Percentiles rank a stretch among this genome's conserved stretches.
phyloP scores from a whole-genome alignment of 2,113 vertebrate genomes.

The Pontoporia blainvillei region DNA sequence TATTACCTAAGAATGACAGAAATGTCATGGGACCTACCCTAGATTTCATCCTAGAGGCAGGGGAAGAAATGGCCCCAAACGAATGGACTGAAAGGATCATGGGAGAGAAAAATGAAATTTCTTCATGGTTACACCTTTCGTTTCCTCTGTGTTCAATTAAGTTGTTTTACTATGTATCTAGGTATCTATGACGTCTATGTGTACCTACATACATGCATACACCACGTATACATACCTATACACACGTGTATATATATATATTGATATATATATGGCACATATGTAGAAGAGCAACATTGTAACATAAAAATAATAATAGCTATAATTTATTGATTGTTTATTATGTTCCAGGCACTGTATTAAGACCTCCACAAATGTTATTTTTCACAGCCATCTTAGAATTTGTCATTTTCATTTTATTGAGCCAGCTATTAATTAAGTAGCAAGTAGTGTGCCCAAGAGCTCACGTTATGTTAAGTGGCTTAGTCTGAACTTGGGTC shows the following conservation, averaged over 20 bases:
- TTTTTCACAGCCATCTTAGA: not conserved
- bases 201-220: not conserved
- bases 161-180: not conserved
- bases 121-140: not conserved
- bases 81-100: not conserved
- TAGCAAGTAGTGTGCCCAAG: not conserved
- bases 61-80: not conserved
- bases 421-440: not conserved
- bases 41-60: not conserved
- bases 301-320: not conserved
- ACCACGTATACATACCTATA: not conserved
- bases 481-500: not conserved
- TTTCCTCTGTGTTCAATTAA: not conserved
- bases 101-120: not conserved
- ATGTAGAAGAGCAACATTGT: not conserved
- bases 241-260: accelerated
- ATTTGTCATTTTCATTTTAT: constrained; percentile 10
- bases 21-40: not conserved
- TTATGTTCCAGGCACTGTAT: not conserved
- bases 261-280: not conserved
- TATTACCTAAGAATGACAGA: not conserved
- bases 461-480: constrained; percentile 18
- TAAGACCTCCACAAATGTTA: not conserved
- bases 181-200: not conserved
- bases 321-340: not conserved